Conservation (phyloP, 2,888 invertebrate genomes). For the Gryllus longicercus region DNA sequence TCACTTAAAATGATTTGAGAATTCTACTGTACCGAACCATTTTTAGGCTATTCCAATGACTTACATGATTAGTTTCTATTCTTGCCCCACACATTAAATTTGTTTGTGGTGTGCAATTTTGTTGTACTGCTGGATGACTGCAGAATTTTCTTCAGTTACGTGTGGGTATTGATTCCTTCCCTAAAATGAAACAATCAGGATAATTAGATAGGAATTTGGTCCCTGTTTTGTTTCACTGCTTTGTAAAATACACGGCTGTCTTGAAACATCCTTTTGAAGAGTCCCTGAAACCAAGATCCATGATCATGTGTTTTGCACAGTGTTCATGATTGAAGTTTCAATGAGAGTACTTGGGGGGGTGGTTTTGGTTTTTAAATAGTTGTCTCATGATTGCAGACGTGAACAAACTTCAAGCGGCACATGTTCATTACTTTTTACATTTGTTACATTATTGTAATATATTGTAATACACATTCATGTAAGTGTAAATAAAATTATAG, state of each 20-base stretch:
- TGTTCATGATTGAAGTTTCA: background rate
- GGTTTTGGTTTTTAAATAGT: background rate
- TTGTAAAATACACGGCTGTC: background rate
- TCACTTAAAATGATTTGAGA: conserved; percentile 26
- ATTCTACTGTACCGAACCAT: background rate
- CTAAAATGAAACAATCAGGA: conserved; percentile 10
- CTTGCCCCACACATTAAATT: background rate
- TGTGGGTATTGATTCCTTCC: background rate
- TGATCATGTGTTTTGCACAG: background rate
- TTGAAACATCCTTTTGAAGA: background rate
- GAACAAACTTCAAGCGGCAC: conserved; percentile 17
- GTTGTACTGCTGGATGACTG: conserved; percentile 3
- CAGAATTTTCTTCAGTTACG: conserved; percentile 18
- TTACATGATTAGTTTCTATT: background rate
- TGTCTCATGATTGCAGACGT: background rate
- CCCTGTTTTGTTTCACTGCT: conserved; percentile 6
- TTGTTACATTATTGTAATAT: conserved; percentile 17
- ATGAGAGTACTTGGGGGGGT: background rate
- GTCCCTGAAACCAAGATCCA: background rate
- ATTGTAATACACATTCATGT: conserved; percentile 17
- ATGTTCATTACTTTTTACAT: conserved; percentile 8
- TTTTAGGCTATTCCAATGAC: background rate
- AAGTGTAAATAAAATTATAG: conserved; percentile 6
- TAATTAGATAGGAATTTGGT: background rate
- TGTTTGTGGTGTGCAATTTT: conserved; percentile 24